Percentiles rank a stretch among this genome's conserved stretches.
Conservation (phyloP, 2,888 invertebrate genomes). For the Celastrina argiolus region DNA sequence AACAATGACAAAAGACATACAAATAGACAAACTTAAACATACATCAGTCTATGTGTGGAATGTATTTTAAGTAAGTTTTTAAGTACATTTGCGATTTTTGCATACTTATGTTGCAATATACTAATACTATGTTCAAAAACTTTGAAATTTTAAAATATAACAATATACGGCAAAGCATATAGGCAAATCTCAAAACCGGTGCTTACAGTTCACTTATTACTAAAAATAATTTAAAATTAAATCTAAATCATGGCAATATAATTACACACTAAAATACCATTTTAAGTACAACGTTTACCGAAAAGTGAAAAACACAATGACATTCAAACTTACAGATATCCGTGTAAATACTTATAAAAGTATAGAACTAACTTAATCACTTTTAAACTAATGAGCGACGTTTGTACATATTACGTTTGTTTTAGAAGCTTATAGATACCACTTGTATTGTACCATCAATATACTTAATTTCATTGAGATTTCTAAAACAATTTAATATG, state of each 20-base stretch:
- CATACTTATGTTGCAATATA: neutral
- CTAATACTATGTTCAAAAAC: neutral
- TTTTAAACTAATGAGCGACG: neutral
- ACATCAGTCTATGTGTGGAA: constrained; percentile 18
- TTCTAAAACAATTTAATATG: too few species aligned
- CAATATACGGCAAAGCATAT: neutral
- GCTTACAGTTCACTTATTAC: constrained; percentile 11
- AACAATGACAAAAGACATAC: constrained; percentile 9
- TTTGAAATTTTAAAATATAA: neutral
- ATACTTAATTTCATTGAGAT: too few species aligned
- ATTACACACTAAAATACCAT: constrained; percentile 12
- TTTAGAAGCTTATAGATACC: neutral
- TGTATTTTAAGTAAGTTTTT: constrained; percentile 13
- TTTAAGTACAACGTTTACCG: constrained; percentile 1
- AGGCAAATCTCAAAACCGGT: constrained; percentile 3
- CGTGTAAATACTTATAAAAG: neutral
- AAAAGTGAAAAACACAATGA: constrained; percentile 6
- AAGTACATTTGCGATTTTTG: constrained; percentile 3
- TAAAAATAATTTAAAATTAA: constrained; percentile 18
- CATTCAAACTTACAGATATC: neutral
- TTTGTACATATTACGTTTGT: neutral
- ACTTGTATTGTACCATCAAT: too few species aligned
- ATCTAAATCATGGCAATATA: constrained; percentile 16
- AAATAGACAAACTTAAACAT: constrained; percentile 6
- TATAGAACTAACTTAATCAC: neutral